Conservation (phyloP, 2,113 vertebrate genomes). For the Apaloderma vittatum region DNA sequence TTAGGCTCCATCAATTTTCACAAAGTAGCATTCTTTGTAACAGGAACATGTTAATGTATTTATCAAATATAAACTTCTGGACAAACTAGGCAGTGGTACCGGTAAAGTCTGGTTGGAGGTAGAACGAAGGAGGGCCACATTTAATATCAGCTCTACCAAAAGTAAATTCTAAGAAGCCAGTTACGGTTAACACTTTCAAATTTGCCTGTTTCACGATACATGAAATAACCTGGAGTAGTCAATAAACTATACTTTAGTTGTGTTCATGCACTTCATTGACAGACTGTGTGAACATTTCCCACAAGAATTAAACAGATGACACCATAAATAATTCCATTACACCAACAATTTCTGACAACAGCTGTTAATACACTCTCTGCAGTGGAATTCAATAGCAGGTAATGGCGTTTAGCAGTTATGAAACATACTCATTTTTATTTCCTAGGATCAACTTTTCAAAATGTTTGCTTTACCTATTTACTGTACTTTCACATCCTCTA, state of each 20-base stretch:
- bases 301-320: conserved; percentile 63
- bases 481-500: neutral
- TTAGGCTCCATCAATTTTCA: neutral
- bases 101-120: neutral
- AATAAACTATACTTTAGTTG: conserved; percentile 34
- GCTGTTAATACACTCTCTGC: conserved; percentile 18
- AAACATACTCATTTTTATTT: neutral
- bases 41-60: neutral
- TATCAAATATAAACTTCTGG: neutral
- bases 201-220: neutral
- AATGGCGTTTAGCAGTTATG: neutral
- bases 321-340: conserved; percentile 72
- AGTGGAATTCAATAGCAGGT: conserved; percentile 21
- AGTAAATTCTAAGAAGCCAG: neutral
- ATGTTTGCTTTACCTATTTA: neutral
- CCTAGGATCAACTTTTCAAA: neutral
- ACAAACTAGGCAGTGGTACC: neutral
- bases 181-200: neutral
- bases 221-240: conserved; percentile 13
- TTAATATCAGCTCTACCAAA: neutral
- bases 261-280: conserved; percentile 49
- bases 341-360: conserved; percentile 66
- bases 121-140: neutral
- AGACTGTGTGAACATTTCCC: conserved; percentile 61
- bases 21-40: neutral